Base-by-base conservation (phyloP, 2,113 vertebrate species). In the Corythoichthys haematopterus region DNA sequence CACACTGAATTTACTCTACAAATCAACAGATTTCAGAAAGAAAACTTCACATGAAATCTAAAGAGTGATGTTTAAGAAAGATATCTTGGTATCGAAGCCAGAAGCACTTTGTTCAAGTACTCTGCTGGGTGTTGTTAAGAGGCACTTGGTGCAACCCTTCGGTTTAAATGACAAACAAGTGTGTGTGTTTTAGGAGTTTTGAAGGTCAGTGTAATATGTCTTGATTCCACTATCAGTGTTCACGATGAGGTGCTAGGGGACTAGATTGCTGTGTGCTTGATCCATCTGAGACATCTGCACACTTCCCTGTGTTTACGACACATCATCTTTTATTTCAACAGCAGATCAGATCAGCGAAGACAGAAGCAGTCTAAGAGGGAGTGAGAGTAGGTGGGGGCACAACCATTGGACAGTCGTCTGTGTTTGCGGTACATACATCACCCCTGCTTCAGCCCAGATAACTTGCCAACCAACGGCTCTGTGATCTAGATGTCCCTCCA, bases 341-440 rank as follows among this genome's bases (percentile, higher is more conserved):
- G 2, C 65, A 46, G 56, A 76, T 78, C 74, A 33, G 66, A 87
- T 85, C 78, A 55, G 71, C 35, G 12, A 69, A 72, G 62, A 80
- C 69, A 69, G 43, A 56, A 38, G 5, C 6, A 14, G 50, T 68
- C 69, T 61, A n/a, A 37, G 16, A 10, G n/a, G 9, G 20, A 10
- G 52, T 3, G n/a, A 11, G 20, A 1, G 2, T n/a, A 2, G 52
- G 11, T 62, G 47, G 57, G 47, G 62, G 48, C 28, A 64, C 2
- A 3, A 28, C 13, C 35, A 51, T 20, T 48, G 47, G 4, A 11
- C 13, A 4, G 45, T 70, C 64, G 61, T 73, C 69, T 62, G 13
- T 81, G 46, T 79, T 83, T 72, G 62, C 63, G 13, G 1, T 72
- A 71, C 72, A 75, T 79, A 64, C 78, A 79, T 85, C 81, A 77